These are phyloP conservation scores for Crambe crambe DNA, from an alignment of 37 sponge, comb jelly and placozoan species.

Conservation along the genomic window DNA sequence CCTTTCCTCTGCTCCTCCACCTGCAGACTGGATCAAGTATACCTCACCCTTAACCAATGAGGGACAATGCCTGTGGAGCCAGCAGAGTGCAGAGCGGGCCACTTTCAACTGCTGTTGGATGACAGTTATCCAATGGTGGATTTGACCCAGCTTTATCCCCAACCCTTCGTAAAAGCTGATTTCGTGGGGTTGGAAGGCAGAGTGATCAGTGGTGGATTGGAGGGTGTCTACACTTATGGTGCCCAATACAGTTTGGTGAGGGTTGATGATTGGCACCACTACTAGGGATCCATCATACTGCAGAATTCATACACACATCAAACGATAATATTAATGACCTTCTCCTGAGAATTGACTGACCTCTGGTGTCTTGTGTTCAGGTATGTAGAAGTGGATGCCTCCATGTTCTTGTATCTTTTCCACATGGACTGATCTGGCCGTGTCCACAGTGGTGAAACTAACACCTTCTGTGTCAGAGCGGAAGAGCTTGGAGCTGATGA, in stretches of 20 bases:
- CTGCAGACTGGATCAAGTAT: conserved; percentile 65
- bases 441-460: conserved; percentile 61
- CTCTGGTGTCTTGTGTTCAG: conserved; percentile 31
- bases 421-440: conserved; percentile 55
- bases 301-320: not conserved
- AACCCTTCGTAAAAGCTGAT: conserved; percentile 77
- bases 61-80: conserved; percentile 63
- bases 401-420: conserved; percentile 51
- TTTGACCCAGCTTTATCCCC: conserved; percentile 59
- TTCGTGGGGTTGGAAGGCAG: conserved; percentile 55
- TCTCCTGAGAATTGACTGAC: conserved; percentile 13
- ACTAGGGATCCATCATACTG: conserved; percentile 78
- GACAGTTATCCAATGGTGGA: conserved; percentile 29
- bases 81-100: conserved; percentile 49
- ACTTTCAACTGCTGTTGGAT: conserved; percentile 52
- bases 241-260: conserved; percentile 38
- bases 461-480: conserved; percentile 40
- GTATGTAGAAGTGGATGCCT: conserved; percentile 44
- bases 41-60: conserved; percentile 23
- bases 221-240: conserved; percentile 71
- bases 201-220: not conserved
- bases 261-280: conserved; percentile 59
- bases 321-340: not conserved
- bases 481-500: conserved; percentile 59
- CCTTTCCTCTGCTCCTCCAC: not conserved